These are phyloP conservation scores for Pipistrellus kuhlii DNA, from an alignment of 2,797 vertebrate genomes.

Conservation along the genomic window DNA sequence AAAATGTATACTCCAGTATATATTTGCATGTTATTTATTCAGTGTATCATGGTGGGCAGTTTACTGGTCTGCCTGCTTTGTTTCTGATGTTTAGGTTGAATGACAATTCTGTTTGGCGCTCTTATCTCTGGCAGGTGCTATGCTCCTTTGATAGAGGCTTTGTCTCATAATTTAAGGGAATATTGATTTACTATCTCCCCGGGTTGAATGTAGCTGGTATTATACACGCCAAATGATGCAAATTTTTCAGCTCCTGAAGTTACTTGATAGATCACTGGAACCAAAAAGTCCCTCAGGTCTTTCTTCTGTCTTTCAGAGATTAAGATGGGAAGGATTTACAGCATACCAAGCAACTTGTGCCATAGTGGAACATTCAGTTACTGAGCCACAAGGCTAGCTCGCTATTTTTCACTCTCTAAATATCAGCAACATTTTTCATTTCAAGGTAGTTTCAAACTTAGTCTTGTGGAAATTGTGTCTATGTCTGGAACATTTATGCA, in stretches of 20 bases:
- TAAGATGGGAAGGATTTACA: conserved; percentile 78
- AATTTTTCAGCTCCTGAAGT: conserved; percentile 68
- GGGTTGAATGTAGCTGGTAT: conserved; percentile 71
- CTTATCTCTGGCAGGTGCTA: background rate
- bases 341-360: conserved; percentile 59
- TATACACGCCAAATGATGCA: conserved; percentile 76
- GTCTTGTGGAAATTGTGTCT: conserved; percentile 77
- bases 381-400: conserved; percentile 69
- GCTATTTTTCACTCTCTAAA: conserved; percentile 82
- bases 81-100: conserved; percentile 36
- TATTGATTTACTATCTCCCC: conserved; percentile 78
- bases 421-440: conserved; percentile 81
- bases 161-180: conserved; percentile 74
- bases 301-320: conserved; percentile 71
- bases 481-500: conserved; percentile 64
- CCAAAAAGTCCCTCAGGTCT: conserved; percentile 71
- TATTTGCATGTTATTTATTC: background rate
- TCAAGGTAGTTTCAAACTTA: conserved; percentile 71
- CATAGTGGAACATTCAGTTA: conserved; percentile 65
- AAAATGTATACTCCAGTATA: background rate
- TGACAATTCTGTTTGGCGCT: conserved; percentile 46
- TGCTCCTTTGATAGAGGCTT: conserved; percentile 63
- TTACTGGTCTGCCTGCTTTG: background rate
- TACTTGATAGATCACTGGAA: conserved; percentile 78
- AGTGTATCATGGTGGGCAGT: background rate